phyloP scores from a whole-genome alignment of 2,888 invertebrate species.

The Leucophenga maculata region DNA sequence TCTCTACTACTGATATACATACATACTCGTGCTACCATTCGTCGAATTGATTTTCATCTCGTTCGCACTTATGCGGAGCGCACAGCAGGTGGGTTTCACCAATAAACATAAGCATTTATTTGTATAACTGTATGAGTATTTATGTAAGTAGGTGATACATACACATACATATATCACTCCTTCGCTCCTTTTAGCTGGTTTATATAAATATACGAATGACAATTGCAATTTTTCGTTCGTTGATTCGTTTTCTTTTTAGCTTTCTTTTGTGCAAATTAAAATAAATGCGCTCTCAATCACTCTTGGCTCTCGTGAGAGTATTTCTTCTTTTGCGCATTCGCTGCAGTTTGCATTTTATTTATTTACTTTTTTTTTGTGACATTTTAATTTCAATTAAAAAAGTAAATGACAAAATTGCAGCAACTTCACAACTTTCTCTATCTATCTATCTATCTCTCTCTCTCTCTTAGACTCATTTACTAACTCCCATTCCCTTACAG shows the following conservation, averaged over 20 bases:
- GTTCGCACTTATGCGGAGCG: conserved; percentile 32
- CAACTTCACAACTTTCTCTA: neutral
- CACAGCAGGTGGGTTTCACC: conserved; percentile 69
- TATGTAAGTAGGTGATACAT: conserved; percentile 28
- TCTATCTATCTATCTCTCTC: neutral
- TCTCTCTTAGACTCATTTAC: neutral
- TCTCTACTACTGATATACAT: conserved; percentile 1
- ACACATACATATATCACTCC: conserved; percentile 48
- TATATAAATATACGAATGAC: conserved; percentile 66
- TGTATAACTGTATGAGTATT: conserved; percentile 35
- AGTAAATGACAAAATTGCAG: conserved; percentile 61
- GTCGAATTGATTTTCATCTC: conserved; percentile 26
- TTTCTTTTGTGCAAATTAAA: conserved; percentile 53
- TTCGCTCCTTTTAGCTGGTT: conserved; percentile 49
- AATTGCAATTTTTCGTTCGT: conserved; percentile 60
- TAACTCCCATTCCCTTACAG: neutral
- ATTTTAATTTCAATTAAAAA: conserved; percentile 67
- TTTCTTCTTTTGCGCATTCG: conserved; percentile 10
- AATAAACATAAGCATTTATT: conserved; percentile 63
- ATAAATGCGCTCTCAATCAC: conserved; percentile 52
- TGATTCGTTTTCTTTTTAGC: conserved; percentile 26
- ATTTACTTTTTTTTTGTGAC: conserved; percentile 39
- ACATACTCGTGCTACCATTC: conserved; percentile 29
- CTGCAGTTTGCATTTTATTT: conserved; percentile 28
- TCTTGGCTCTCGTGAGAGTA: neutral